Base-by-base conservation (phyloP, 2,113 vertebrate species). In the Mormoops blainvillei region DNA sequence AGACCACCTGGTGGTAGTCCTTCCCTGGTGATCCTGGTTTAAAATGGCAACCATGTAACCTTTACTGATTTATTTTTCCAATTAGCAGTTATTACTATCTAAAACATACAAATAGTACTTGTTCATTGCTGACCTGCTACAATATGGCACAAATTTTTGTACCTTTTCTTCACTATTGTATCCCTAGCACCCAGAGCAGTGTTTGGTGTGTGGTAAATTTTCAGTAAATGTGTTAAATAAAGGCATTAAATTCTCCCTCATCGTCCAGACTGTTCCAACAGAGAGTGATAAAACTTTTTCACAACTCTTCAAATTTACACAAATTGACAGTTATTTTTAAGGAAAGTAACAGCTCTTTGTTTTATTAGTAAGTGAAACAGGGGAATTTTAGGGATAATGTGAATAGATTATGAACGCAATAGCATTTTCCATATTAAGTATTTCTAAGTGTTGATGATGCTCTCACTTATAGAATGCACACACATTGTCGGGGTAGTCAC, bases 321-420 rank as follows among this genome's bases (percentile, higher is more conserved):
- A 86, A 38, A 63, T 63, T 56, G 24, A 38, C 78, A 92, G 73
- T 78, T 45, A 85, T 83, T 92, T 92, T 93, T 36, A n/a, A 93
- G 56, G 24, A 86, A 82, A 86, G 5, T 86, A 77, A 84, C 13
- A 95, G 14, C 31, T 89, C 7, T 74, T 91, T 85, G 45, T 86
- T 92, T 94, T 86, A 81, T 78, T 95, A 93, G 24, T 31, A 90
- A 89, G 38, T 73, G 5, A 81, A 87, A 86, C 81, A 52, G 45
- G 19, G 58, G 68, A 31, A 81, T 80, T 85, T 92, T 73, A 78
- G 41, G 22, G 33, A 71, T 67, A 61, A 81, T 61, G 4, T 52
- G 45, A 88, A 31, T 36, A 95, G 65, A 81, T 33, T 74, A 36
- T 86, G 41, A 85, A 61, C 61, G 18, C 8, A 61, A 61, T 65